Evolutionary conservation across 2,113 vertebrate genomes (phyloP), one percentile per base, ranked within the genome.

Genomic region (Rhinoptilus africanus): DNA sequence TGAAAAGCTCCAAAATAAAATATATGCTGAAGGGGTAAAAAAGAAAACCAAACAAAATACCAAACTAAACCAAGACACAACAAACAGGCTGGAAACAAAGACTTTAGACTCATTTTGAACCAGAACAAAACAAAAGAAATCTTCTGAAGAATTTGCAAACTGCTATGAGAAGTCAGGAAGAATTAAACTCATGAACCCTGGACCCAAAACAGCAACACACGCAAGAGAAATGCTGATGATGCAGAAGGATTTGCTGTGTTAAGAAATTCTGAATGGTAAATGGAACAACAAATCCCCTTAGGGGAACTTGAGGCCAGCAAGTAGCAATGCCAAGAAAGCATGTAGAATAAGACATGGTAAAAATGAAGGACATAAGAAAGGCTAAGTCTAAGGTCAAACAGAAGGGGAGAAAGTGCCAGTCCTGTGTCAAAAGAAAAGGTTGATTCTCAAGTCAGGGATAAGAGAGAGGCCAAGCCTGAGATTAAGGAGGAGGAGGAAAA

Each of bases 401-500:
- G 43, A 91, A 77, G 28, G 45, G 72, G 34, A 91, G 51, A 64
- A 19, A 78, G 37, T 53, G 66, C 12, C 87, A 89, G 77, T n/a
- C 35, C 34, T 53, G 12, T 73, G 86, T 96, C 48, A 94, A 91
- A 95, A 74, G 62, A 45, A 92, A 93, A 92, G 62, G 57, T 21
- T 89, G 62, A 91, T 84, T 88, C 48, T 92, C 12, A 60, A 77
- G 19, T n/a, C 60, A 73, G 1, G 12, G 30, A 76, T 43, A 85
- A 95, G 34, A 93, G 76, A 92, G 95, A 96, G 86, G 80, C 84
- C 92, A 95, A 82, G 22, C 3, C 47, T 76, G 39, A 89, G 83
- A 96, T 95, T 95, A 96, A 91, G 92, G 57, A 92, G 91, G 92
- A 96, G 96, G 91, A 92, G 68, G 41, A 82, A 68, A 94, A 92